Conservation (phyloP, 2,888 invertebrate species). For the Auanema freiburgensis region DNA sequence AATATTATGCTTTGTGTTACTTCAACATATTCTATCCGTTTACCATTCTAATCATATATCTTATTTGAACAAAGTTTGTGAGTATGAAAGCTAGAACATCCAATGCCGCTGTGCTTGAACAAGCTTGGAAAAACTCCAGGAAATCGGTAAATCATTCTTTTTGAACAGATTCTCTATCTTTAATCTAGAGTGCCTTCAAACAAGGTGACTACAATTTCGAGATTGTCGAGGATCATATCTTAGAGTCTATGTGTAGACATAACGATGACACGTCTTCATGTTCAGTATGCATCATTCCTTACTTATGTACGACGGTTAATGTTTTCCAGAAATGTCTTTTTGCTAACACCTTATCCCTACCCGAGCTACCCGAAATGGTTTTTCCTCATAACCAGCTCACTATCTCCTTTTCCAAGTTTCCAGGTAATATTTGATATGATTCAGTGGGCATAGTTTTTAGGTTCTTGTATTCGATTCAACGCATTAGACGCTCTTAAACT, state of each 20-base stretch:
- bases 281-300: slow-evolving; percentile 20
- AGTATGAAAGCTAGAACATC: background rate
- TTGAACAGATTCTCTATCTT: background rate
- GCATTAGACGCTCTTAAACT: slow-evolving; percentile 85
- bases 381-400: slow-evolving; percentile 85
- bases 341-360: slow-evolving; percentile 45
- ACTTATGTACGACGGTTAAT: no score
- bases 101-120: slow-evolving; percentile 2
- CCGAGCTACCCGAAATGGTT: slow-evolving; percentile 85
- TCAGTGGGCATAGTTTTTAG: slow-evolving; percentile 45
- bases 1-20: no score
- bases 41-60: no score
- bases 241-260: slow-evolving; percentile 46
- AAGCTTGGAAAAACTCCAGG: slow-evolving; percentile 11
- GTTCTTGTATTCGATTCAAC: slow-evolving; percentile 80
- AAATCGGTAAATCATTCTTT: background rate
- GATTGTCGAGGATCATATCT: slow-evolving; percentile 43
- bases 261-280: slow-evolving; percentile 23
- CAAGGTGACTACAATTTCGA: slow-evolving; percentile 30
- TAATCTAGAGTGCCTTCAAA: slow-evolving; percentile 13
- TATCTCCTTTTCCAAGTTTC: slow-evolving; percentile 66
- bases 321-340: slow-evolving; percentile 50
- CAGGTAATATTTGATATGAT: slow-evolving; percentile 6
- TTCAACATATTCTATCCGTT: no score
- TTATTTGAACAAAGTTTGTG: no score